phyloP scores from a whole-genome alignment of 2,113 vertebrate species.

The Hydrochoerus hydrochaeris region DNA sequence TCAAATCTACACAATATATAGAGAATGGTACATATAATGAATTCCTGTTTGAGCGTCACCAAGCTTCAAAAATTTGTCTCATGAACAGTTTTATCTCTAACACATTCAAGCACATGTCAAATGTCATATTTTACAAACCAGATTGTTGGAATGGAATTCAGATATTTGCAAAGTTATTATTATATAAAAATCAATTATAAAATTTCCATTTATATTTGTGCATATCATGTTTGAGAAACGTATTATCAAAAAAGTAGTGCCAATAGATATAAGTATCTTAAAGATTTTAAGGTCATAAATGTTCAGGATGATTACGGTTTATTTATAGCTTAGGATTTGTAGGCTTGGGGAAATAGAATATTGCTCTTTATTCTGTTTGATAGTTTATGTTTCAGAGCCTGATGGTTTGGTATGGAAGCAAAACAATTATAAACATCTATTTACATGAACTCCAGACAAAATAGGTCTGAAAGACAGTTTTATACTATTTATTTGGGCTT shows the following conservation, averaged over 20 bases:
- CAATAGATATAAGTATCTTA: not conserved
- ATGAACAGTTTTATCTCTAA: not conserved
- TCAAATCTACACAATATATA: not conserved
- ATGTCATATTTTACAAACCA: not conserved
- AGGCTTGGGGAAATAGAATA: not conserved
- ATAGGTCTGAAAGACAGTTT: not conserved
- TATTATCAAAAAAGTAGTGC: not conserved
- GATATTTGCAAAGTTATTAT: not conserved
- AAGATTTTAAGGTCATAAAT: constrained; percentile 3
- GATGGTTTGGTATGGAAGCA: not conserved
- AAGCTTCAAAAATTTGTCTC: not conserved
- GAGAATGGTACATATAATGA: not conserved
- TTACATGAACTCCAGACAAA: not conserved
- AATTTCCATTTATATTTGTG: not conserved
- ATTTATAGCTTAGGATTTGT: not conserved
- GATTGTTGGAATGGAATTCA: constrained; percentile 24
- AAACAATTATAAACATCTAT: not conserved
- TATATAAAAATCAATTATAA: not conserved
- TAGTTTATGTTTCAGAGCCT: not conserved
- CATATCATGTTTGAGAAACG: not conserved
- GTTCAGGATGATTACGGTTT: not conserved
- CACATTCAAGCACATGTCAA: not conserved
- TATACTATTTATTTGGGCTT: not conserved
- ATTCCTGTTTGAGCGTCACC: not conserved
- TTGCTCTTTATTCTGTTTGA: not conserved